Evolutionary conservation across 2,113 vertebrate genomes (phyloP).

Genomic region (Callopanchax toddi): DNA sequence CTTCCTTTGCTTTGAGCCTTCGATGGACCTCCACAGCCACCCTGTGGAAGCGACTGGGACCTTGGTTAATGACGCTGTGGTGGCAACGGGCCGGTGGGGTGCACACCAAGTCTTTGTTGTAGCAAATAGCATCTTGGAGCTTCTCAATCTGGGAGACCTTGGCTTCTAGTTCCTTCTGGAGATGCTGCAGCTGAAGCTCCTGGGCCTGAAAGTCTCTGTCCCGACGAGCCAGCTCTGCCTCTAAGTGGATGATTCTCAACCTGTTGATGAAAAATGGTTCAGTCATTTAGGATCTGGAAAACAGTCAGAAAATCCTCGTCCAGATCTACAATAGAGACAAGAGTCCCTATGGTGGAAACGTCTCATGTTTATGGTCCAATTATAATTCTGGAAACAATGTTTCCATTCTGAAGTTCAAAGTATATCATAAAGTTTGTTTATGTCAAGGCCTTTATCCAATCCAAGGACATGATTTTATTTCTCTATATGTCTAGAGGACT

Average conservation of each 20-base stretch:
- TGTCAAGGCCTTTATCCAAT: too few relatives aligned
- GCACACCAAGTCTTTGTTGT: constrained; percentile 55
- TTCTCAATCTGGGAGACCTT: constrained; percentile 81
- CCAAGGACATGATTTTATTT: too few relatives aligned
- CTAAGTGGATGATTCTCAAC: constrained; percentile 70
- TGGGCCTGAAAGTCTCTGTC: constrained; percentile 68
- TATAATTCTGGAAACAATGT: too few relatives aligned
- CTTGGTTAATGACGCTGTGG: constrained; percentile 79
- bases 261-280: constrained; percentile 10
- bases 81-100: constrained; percentile 36
- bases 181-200: constrained; percentile 65
- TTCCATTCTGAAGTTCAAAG: too few relatives aligned
- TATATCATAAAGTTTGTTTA: too few relatives aligned
- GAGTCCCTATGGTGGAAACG: too few relatives aligned
- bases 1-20: constrained; percentile 82
- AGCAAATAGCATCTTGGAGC: constrained; percentile 82
- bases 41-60: constrained; percentile 75
- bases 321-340: too few relatives aligned
- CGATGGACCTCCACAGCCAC: constrained; percentile 81
- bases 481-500: too few relatives aligned
- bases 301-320: too few relatives aligned
- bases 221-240: constrained; percentile 70
- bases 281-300: too few relatives aligned
- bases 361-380: too few relatives aligned
- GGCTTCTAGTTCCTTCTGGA: constrained; percentile 76